Percentiles rank a stretch among this genome's conserved stretches.
phyloP scores from a whole-genome alignment of 2,113 vertebrate species.

The Amblyornis subalaris region DNA sequence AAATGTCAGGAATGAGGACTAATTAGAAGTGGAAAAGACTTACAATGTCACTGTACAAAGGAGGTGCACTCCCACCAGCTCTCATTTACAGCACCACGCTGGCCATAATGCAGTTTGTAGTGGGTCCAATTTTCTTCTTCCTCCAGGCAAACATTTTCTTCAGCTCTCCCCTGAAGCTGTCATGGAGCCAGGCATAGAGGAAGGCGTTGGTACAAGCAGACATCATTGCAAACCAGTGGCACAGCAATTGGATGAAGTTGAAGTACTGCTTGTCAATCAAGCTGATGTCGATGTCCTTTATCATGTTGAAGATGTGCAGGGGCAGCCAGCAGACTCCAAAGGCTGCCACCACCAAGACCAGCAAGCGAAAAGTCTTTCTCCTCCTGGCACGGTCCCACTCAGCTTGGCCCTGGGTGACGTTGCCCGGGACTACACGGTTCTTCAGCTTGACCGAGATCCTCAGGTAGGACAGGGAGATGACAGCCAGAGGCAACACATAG shows the following conservation, averaged over 20 bases:
- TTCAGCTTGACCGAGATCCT: constrained; percentile 77
- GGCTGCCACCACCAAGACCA: constrained; percentile 76
- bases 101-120: constrained; percentile 75
- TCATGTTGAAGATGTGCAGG: constrained; percentile 78
- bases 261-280: constrained; percentile 81
- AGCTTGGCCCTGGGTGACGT: constrained; percentile 69
- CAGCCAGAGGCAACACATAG: constrained; percentile 67
- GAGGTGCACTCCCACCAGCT: neutral
- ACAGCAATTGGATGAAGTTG: constrained; percentile 79
- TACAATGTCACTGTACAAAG: neutral
- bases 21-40: constrained; percentile 2
- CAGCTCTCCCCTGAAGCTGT: constrained; percentile 80
- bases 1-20: neutral
- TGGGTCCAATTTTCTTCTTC: constrained; percentile 66
- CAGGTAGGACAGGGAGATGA: constrained; percentile 76
- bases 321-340: constrained; percentile 77
- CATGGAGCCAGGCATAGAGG: constrained; percentile 86
- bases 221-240: constrained; percentile 83
- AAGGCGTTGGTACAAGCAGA: constrained; percentile 82
- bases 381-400: constrained; percentile 72
- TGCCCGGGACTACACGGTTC: constrained; percentile 79
- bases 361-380: constrained; percentile 79
- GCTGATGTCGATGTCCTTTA: constrained; percentile 78
- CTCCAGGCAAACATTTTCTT: constrained; percentile 78
- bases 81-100: constrained; percentile 72